These are phyloP conservation scores for Drosophila pullipes DNA, from an alignment of 2,888 invertebrate species.

Conservation along the genomic window DNA sequence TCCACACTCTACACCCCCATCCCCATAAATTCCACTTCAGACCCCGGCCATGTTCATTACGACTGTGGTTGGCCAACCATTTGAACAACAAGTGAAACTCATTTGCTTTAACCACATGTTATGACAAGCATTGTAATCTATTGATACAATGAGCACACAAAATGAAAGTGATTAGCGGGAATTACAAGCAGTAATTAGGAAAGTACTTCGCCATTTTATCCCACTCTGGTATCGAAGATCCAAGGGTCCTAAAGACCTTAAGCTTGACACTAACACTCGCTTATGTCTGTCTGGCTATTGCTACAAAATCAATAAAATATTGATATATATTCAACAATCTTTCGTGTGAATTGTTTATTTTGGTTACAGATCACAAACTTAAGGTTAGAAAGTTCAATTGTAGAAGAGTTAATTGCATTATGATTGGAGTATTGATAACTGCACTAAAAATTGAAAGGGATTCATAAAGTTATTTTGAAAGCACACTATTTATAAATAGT, in stretches of 20 bases:
- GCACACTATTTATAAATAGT: neutral
- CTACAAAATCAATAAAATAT: too few relatives aligned
- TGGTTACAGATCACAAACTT: neutral
- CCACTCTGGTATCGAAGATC: neutral
- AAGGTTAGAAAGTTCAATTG: neutral
- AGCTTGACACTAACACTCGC: neutral
- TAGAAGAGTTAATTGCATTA: neutral
- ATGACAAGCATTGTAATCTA: slow-evolving; percentile 34
- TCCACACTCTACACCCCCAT: too few relatives aligned
- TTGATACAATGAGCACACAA: slow-evolving; percentile 29
- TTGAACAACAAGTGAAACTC: slow-evolving; percentile 40
- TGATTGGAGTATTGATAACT: neutral
- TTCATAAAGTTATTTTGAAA: neutral
- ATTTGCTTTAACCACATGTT: slow-evolving; percentile 28
- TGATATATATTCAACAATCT: neutral
- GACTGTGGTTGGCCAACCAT: slow-evolving; percentile 6
- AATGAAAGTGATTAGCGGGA: slow-evolving; percentile 43
- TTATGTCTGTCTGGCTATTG: too few relatives aligned
- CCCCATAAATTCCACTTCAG: neutral
- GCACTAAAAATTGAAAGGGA: neutral
- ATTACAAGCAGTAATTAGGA: neutral
- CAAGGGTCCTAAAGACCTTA: neutral
- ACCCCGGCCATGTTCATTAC: slow-evolving; percentile 7
- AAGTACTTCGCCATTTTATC: neutral
- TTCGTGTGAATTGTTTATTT: neutral